A percentile compares a stretch with the other conserved stretches of the same genome.
Evolutionary conservation across 1,140 invertebrate genomes (phyloP).

Genomic region (Mesaphorura yosii): DNA sequence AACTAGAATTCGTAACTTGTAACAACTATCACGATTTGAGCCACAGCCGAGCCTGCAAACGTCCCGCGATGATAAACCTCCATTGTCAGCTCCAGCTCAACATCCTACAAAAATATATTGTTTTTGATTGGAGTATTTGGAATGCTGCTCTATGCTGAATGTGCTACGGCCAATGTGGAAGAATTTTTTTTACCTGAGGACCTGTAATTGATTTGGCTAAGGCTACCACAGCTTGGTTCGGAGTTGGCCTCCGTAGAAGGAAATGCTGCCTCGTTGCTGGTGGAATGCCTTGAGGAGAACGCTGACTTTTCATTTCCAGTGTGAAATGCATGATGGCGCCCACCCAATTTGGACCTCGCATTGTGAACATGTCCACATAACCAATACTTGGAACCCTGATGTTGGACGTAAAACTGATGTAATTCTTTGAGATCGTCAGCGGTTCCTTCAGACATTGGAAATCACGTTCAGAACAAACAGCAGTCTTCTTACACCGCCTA

Average conservation of each 20-base stretch:
- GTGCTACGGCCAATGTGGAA: not conserved
- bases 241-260: conserved; percentile 38
- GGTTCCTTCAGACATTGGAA: conserved; percentile 59
- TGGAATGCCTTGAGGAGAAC: conserved; percentile 47
- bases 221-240: conserved; percentile 57
- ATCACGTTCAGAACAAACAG: conserved; percentile 55
- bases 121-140: not conserved
- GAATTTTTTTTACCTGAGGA: conserved; percentile 44
- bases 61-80: conserved; percentile 56
- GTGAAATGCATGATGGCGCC: conserved; percentile 59
- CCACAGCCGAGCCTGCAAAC: conserved; percentile 64
- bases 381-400: conserved; percentile 56
- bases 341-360: conserved; percentile 56
- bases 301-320: conserved; percentile 52
- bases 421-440: conserved; percentile 76
- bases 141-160: not conserved
- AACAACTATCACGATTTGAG: conserved; percentile 71
- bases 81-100: conserved; percentile 76
- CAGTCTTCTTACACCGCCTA: conserved; percentile 67
- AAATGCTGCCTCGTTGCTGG: conserved; percentile 56
- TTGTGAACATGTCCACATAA: conserved; percentile 69
- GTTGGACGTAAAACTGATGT: conserved; percentile 76
- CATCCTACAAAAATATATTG: conserved; percentile 46
- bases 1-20: conserved; percentile 73
- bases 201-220: conserved; percentile 59